These are phyloP conservation scores for Artemisiospiza belli DNA, from an alignment of 2,113 vertebrate species.

Conservation along the genomic window DNA sequence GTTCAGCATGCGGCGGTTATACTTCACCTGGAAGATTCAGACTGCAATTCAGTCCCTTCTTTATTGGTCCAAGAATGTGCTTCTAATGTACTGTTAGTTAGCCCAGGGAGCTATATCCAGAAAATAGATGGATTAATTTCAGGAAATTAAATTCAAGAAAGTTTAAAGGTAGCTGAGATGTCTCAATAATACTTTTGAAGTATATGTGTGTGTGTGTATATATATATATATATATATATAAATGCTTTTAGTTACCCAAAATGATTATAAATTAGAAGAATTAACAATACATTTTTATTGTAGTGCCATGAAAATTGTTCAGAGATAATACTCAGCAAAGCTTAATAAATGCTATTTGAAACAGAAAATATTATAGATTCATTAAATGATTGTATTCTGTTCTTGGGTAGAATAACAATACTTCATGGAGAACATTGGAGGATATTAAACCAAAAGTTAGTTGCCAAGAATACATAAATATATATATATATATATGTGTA, in stretches of 20 bases:
- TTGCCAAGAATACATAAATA: background rate
- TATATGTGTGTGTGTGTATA: rapidly evolving
- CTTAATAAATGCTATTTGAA: background rate
- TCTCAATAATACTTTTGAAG: background rate
- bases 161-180: background rate
- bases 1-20: background rate
- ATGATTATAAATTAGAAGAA: background rate
- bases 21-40: background rate
- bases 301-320: background rate
- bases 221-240: background rate
- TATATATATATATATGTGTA: no score
- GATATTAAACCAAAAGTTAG: background rate
- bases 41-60: background rate
- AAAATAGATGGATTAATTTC: background rate
- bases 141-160: background rate
- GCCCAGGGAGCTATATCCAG: background rate
- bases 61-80: background rate
- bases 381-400: background rate
- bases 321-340: background rate
- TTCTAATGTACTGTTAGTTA: background rate
- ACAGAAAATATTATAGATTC: background rate
- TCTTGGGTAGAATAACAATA: background rate
- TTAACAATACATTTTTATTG: background rate
- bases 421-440: background rate
- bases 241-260: background rate